These are phyloP conservation scores for Venusia cambrica DNA, from an alignment of 2,888 invertebrate species.

Conservation along the genomic window DNA sequence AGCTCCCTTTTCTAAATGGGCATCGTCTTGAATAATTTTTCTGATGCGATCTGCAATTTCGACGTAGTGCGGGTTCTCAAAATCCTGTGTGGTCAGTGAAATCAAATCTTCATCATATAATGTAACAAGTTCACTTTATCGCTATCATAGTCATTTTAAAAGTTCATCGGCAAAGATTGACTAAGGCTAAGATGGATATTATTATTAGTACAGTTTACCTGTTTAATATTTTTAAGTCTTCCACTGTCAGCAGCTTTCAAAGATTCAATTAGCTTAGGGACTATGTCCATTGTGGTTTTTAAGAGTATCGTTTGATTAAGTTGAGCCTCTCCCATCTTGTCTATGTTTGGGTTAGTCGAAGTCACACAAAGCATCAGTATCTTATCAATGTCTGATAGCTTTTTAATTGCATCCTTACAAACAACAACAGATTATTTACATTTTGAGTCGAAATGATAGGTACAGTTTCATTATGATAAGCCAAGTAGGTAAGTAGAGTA, in stretches of 20 bases:
- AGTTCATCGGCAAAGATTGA: too few relatives aligned
- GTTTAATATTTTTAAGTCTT: slow-evolving; percentile 78
- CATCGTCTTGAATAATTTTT: slow-evolving; percentile 77
- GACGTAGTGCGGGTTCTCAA: slow-evolving; percentile 63
- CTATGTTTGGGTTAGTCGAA: slow-evolving; percentile 70
- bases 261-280: slow-evolving; percentile 83
- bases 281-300: slow-evolving; percentile 87
- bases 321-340: slow-evolving; percentile 84
- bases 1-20: slow-evolving; percentile 77
- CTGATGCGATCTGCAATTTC: slow-evolving; percentile 69
- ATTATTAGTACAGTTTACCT: slow-evolving; percentile 69
- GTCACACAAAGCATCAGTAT: slow-evolving; percentile 82
- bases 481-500: too few relatives aligned
- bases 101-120: too few relatives aligned
- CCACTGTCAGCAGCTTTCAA: slow-evolving; percentile 76
- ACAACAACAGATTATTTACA: too few relatives aligned
- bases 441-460: too few relatives aligned
- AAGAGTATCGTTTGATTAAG: slow-evolving; percentile 88
- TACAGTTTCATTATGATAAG: too few relatives aligned
- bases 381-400: slow-evolving; percentile 89
- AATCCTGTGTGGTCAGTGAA: too few relatives aligned
- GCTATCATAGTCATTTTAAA: too few relatives aligned
- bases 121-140: too few relatives aligned
- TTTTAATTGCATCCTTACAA: slow-evolving; percentile 84
- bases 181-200: too few relatives aligned